Base-by-base conservation (phyloP, 2,797 vertebrate genomes). In the Trichosurus vulpecula region DNA sequence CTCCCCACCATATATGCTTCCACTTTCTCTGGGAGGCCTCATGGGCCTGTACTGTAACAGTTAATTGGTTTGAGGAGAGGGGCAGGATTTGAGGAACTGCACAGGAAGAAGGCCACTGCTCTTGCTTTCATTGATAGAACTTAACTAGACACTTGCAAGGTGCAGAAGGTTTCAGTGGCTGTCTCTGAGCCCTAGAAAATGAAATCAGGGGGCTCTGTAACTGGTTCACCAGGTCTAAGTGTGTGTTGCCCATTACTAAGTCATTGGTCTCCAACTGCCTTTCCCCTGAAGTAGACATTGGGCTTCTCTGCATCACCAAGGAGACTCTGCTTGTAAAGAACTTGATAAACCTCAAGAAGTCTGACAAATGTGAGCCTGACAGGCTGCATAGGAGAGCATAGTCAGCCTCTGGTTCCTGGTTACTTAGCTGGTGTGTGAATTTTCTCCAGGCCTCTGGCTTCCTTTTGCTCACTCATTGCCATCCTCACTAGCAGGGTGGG, bases 281-380 rank as follows among this genome's bases (percentile, higher is more conserved):
- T 97, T 98, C 96, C 95, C 97, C 96, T 93, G 25, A 95, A 96
- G 92, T 96, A 91, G 96, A 1, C 1, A 27, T 92, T 91, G 57
- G 54, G 1, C 81, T 81, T 90, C 22, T 66, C 91, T 96, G 66
- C 0, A 6, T 93, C 90, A 27, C 22, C 74, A 87, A 87, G 25
- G 25, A 87, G 9, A 3, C 22, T n/a, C 13, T 9, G 4, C 66
- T 74, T 41, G 19, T 22, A 51, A 47, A 81, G 41, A 47, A 81
- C 66, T 81, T 87, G 87, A 4, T 47, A 87, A 87, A 87, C 9
- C 41, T 87, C 74, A 27, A 4, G 27, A 4, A 47, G 41, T 51
- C 74, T 87, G 74, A 52, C 41, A 94, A 61, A 57, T 90, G 22
- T 47, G 74, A 87, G 41, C 41, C 22, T 41, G 0, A 51, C 54